Percentiles rank a stretch among this genome's conserved stretches.
These are phyloP conservation scores for Tethea ocularis DNA, from an alignment of 2,888 invertebrate species.

Conservation along the genomic window DNA sequence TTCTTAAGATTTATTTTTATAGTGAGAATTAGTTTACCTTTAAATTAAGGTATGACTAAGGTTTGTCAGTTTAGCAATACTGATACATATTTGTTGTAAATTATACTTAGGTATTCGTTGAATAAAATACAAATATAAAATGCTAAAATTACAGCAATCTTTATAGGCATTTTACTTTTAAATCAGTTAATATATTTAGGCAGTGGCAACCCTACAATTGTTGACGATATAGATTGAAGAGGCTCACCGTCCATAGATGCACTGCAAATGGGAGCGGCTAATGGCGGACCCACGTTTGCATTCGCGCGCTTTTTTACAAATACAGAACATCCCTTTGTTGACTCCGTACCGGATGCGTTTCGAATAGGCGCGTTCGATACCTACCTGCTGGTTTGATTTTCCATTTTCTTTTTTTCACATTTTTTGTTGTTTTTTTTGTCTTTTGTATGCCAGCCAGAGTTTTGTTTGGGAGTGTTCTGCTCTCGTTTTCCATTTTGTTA, in stretches of 20 bases:
- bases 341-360: slow-evolving; percentile 70
- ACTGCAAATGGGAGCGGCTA: slow-evolving; percentile 78
- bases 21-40: no score
- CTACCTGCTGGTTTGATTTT: slow-evolving; percentile 61
- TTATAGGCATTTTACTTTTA: no score
- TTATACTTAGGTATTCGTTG: no score
- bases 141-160: no score
- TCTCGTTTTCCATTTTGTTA: slow-evolving; percentile 10
- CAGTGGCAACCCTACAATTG: slow-evolving; percentile 62
- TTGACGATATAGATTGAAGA: slow-evolving; percentile 79
- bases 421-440: slow-evolving; percentile 54
- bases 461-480: slow-evolving; percentile 45
- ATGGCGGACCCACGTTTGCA: slow-evolving; percentile 74
- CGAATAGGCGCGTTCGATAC: slow-evolving; percentile 73
- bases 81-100: no score
- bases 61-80: no score
- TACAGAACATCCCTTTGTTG: slow-evolving; percentile 80
- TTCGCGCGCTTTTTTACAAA: slow-evolving; percentile 78
- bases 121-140: no score
- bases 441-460: slow-evolving; percentile 52
- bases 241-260: slow-evolving; percentile 69
- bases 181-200: not conserved
- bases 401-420: slow-evolving; percentile 52
- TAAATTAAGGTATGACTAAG: no score
- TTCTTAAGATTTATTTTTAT: no score